Conservation (phyloP, 2,113 vertebrate genomes). For the Mustelus asterias region DNA sequence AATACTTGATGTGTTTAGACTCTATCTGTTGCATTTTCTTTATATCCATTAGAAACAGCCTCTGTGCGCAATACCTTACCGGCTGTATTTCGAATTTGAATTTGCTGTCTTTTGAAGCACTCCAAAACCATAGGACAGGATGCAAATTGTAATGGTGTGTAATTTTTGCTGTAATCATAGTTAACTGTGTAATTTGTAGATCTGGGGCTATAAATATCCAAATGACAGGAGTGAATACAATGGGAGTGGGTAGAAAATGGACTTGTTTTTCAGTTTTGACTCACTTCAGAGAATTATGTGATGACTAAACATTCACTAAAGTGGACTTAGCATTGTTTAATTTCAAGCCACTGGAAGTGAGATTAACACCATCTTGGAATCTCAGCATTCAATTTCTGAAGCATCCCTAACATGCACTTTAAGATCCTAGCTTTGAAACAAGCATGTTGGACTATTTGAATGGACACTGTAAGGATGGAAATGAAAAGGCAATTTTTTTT, state of each 20-base stretch:
- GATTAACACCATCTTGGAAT: not conserved
- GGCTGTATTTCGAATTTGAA: not conserved
- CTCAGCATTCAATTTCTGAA: not conserved
- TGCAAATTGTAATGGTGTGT: not conserved
- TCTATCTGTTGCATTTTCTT: not conserved
- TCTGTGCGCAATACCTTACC: not conserved
- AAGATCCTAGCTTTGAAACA: not conserved
- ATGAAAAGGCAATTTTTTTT: not conserved
- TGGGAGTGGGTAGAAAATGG: not conserved
- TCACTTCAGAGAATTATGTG: not conserved
- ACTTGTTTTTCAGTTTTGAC: not conserved
- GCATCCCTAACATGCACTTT: not conserved
- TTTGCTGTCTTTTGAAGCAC: not conserved
- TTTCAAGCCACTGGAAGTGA: not conserved
- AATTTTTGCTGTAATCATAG: constrained; percentile 28
- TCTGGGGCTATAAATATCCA: constrained; percentile 18
- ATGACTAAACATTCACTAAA: not conserved
- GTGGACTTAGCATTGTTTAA: not conserved
- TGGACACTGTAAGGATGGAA: not conserved
- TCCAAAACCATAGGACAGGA: not conserved
- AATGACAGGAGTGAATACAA: constrained; percentile 8
- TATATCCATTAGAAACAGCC: not conserved
- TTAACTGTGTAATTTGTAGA: constrained; percentile 13
- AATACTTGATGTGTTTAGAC: not conserved
- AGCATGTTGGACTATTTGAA: not conserved